Evolutionary conservation across 2,888 invertebrate species (phyloP), one percentile per base, ranked within the genome.

Genomic region (Calephelis perditalis): DNA sequence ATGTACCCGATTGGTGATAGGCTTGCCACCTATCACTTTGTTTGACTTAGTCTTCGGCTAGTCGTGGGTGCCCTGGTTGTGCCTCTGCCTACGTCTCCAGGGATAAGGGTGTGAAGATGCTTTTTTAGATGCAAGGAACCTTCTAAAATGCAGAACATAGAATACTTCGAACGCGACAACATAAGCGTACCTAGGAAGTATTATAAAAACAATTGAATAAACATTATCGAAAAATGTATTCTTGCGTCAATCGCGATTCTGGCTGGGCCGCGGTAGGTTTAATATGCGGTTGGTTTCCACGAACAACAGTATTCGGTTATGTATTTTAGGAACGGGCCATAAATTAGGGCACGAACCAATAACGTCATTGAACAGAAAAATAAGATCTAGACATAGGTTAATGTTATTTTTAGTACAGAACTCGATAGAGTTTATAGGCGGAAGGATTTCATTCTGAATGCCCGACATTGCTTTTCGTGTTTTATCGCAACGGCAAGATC

Each of bases 281-380:
- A 52, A 52, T 1, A 52, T 35, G 35, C 11, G 52, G 26, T 52
- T 52, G 15, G 35, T 9, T 26, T 52, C 35, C 35, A 26, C 52
- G 52, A 52, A 52, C 49, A 26, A 49, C 52, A 26, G 26, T 10
- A 35, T 65, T 65, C 65, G 57, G 26, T 57, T 61, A 63, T 63
- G 56, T 67, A 67, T 67, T 67, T 67, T 67, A 47, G 65, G 65
- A 65, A 61, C 66, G 62, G 63, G 63, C 58, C 65, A 66, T 63
- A 65, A 67, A 63, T 67, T 65, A 67, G 65, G 66, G 65, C 66
- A 67, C 63, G 66, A 58, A 65, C 52, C 52, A 52, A 52, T 52
- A 52, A 52, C 52, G 52, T 35, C 52, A 11, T 35, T 26, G 52
- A 26, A 52, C 52, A 35, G 52, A 52, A 52, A 52, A 52, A 52